Percentiles rank a stretch among this genome's conserved stretches.
These are phyloP conservation scores for Bathynomus jamesi DNA, from an alignment of 1,140 invertebrate species.

Conservation along the genomic window DNA sequence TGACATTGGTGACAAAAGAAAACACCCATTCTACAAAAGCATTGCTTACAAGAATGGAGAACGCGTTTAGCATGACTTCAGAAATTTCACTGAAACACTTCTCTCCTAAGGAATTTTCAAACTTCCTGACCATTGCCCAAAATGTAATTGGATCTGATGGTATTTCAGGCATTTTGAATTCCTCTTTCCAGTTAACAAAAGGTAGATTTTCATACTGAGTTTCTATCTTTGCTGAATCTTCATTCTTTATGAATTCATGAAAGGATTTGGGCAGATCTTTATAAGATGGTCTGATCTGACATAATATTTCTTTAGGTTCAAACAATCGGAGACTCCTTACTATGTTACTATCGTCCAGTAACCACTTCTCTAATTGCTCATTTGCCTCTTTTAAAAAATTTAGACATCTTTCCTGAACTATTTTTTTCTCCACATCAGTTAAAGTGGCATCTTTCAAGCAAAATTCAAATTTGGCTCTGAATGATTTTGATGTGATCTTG, in stretches of 20 bases:
- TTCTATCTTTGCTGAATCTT: background rate
- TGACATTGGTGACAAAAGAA: too few relatives aligned
- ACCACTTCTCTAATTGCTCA: background rate
- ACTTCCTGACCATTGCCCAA: too few relatives aligned
- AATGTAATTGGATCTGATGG: too few relatives aligned
- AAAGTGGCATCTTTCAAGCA: background rate
- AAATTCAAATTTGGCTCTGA: background rate
- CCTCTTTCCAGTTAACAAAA: background rate
- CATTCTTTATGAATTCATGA: too few relatives aligned
- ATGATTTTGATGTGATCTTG: background rate
- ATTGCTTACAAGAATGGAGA: too few relatives aligned
- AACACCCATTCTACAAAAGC: too few relatives aligned
- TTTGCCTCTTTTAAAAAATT: background rate
- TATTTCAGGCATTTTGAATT: too few relatives aligned
- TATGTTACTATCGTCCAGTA: background rate
- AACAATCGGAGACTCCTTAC: background rate
- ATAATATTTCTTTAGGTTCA: background rate
- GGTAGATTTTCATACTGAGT: background rate
- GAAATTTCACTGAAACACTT: too few relatives aligned
- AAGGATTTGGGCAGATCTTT: background rate
- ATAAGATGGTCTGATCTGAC: background rate
- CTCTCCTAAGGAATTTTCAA: too few relatives aligned
- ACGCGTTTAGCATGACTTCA: too few relatives aligned
- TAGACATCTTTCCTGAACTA: background rate
- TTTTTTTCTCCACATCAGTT: background rate